phyloP scores from a whole-genome alignment of 2,797 vertebrate genomes.

The Tamandua tetradactyla region DNA sequence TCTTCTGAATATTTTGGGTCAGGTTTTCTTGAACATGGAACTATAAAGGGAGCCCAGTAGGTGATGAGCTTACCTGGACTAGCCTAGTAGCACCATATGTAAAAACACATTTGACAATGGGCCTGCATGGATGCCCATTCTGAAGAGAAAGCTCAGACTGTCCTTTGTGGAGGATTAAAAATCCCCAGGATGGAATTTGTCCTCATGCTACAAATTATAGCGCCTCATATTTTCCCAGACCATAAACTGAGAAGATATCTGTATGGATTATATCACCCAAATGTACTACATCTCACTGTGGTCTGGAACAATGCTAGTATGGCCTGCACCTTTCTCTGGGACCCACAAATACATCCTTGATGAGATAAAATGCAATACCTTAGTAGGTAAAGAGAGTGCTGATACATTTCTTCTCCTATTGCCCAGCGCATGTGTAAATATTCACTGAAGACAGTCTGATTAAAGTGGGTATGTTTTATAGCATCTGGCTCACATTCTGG shows the following conservation, averaged over 20 bases:
- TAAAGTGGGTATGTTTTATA: too few relatives aligned
- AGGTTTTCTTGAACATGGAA: background rate
- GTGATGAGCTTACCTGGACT: background rate
- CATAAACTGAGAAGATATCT: background rate
- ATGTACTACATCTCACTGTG: background rate
- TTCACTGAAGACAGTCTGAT: too few relatives aligned
- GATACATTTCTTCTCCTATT: too few relatives aligned
- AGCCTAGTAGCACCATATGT: background rate
- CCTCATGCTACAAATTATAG: background rate
- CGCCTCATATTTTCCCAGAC: background rate
- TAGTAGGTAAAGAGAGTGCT: too few relatives aligned
- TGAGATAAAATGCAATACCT: too few relatives aligned
- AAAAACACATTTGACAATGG: background rate
- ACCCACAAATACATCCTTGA: too few relatives aligned
- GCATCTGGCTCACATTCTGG: too few relatives aligned
- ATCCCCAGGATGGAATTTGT: background rate
- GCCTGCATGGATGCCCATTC: fast-evolving
- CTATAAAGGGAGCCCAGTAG: background rate
- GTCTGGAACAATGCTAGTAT: too few relatives aligned
- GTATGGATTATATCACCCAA: background rate
- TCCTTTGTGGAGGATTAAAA: background rate
- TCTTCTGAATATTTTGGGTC: constrained; percentile 10
- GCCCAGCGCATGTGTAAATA: too few relatives aligned
- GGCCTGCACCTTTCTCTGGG: too few relatives aligned
- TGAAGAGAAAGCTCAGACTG: background rate